Conservation (phyloP, 2,888 invertebrate species). For the Tribolium freemani region DNA sequence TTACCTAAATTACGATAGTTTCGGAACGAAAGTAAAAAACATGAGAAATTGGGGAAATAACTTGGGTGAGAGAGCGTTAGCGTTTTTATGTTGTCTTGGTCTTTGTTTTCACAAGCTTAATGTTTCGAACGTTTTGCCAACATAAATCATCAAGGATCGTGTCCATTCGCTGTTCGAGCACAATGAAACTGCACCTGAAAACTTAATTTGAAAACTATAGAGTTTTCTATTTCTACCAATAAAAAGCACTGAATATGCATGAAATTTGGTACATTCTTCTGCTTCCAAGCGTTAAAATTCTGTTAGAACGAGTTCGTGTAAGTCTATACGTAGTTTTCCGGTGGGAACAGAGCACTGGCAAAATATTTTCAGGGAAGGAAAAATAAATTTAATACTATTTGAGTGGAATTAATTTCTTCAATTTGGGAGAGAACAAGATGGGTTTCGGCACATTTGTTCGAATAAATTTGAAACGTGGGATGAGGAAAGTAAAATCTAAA, state of each 20-base stretch:
- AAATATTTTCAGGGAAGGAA: neutral
- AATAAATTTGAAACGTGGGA: neutral
- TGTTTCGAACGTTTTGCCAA: slow-evolving; percentile 32
- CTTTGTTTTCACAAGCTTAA: slow-evolving; percentile 40
- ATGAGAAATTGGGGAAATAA: slow-evolving; percentile 32
- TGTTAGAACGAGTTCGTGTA: neutral
- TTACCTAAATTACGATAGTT: neutral
- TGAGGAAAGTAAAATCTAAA: neutral
- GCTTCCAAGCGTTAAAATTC: neutral
- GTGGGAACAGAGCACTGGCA: neutral
- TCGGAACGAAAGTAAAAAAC: slow-evolving; percentile 8
- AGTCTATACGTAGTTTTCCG: neutral
- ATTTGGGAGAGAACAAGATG: neutral
- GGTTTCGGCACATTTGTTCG: neutral
- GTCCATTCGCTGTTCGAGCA: neutral
- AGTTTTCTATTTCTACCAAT: neutral
- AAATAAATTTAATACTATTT: neutral
- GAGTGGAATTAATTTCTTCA: neutral
- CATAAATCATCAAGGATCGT: slow-evolving; percentile 30
- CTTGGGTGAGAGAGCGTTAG: slow-evolving; percentile 28
- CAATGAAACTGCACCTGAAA: neutral
- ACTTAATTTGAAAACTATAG: neutral
- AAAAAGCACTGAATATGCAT: neutral
- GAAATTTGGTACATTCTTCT: slow-evolving; percentile 1
- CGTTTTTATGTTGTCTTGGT: slow-evolving; percentile 38